Evolutionary conservation across 2,888 invertebrate species (phyloP), one percentile per base, ranked within the genome.

Genomic region (Lucinisca nassula): DNA sequence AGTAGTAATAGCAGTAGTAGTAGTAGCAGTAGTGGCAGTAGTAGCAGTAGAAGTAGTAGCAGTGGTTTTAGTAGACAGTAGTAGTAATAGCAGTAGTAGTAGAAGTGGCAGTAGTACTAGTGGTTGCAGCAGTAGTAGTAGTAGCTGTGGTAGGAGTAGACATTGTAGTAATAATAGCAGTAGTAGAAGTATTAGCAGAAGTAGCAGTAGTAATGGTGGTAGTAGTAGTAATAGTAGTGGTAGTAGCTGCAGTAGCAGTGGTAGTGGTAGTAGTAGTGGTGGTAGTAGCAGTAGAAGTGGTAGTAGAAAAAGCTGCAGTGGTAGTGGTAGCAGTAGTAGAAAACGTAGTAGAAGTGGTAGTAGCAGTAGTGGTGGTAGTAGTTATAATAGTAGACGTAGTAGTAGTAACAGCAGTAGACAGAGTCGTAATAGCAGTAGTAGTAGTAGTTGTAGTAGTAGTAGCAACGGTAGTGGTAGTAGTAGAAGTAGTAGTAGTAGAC

Each of bases 401-500:
- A n/a, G n/a, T n/a, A n/a, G n/a, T n/a, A n/a, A n/a, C n/a, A 32
- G 72, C 35, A 32, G 72, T 72, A 32, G 72, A 32, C 27, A 35
- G 10, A 72, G 27, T 72, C 27, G 72, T 73, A 74, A 74, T 73
- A 73, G 80, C 49, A 74, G 73, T 73, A 74, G 80, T 73, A 80
- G 80, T 74, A 80, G 80, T 73, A 80, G 80, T 49, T 49, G 73
- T 73, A 49, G 80, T 73, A 80, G 80, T 55, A 80, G 80, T 74
- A 80, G 80, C 24, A 80, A 49, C 49, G 51, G 73, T 49, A 80
- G 78, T 30, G 45, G 75, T 73, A 74, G 73, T 80, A 49, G 80
- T 74, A 74, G 80, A 49, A 74, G 73, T 74, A 80, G 80, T 72
- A 27, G 21, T 72, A 45, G 51, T 76, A 17, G 49, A 14, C n/a